Base-by-base conservation (phyloP, 2,888 invertebrate genomes). In the Orthosia gothica region DNA sequence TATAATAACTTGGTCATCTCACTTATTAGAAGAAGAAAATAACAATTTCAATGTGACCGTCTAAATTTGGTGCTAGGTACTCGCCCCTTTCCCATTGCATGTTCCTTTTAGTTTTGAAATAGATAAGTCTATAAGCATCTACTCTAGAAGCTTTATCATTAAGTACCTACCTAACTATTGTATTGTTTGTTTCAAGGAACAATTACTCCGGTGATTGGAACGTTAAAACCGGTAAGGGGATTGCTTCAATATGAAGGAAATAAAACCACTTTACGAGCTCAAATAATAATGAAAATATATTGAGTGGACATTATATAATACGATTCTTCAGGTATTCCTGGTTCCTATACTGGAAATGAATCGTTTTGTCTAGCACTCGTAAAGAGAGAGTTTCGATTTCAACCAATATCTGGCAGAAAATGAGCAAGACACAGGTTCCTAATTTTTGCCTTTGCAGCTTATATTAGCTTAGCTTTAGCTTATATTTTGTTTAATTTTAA, bases 221-320 rank as follows among this genome's bases (percentile, higher is more conserved):
- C 69, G 70, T 52, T 63, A 40, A 62, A 67, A 45, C 2, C 66
- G n/a, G 32, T 63, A 45, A 57, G 50, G 52, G 49, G 9, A 65
- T 54, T 61, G 64, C 52, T 63, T 49, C 47, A 68, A 20, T 68
- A 64, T 26, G 47, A 68, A 62, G 55, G 26, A 62, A 61, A 66
- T 64, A 52, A 54, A 63, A 70, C 20, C 52, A 58, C 15, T 13
- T 64, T 58, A 49, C 18, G 47, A 72, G 61, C 52, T 55, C 13
- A 54, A 70, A 63, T 52, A 63, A 57, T 47, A 57, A 26, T 20
- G 55, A 45, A 45, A 50, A 45, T 58, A 20, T 52, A 20, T 18
- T 32, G 32, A 49, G 45, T 50, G 57, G 59, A 20, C 23, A 59
- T 72, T 67, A n/a, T 26, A n/a, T n/a, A n/a, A n/a, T 65, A 18